Evolutionary conservation across 2,888 invertebrate genomes (phyloP).

Genomic region (Agriopis aurantiaria): DNA sequence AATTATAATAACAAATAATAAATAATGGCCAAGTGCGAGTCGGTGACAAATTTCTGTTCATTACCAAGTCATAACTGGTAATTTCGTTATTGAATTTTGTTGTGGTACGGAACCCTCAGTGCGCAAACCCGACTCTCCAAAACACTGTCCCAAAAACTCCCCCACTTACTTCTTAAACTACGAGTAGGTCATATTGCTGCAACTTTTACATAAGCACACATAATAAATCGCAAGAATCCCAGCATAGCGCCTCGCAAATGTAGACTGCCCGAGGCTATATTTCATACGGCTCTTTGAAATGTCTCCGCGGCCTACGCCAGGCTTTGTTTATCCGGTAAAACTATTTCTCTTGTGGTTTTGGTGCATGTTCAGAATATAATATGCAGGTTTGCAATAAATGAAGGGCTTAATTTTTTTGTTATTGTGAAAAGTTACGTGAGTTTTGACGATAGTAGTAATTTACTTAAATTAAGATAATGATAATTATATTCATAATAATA

Average conservation of each 20-base stretch:
- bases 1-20: too few species aligned
- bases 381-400: constrained; percentile 26
- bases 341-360: constrained; percentile 32
- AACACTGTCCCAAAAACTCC: not conserved
- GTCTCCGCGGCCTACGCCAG: constrained; percentile 44
- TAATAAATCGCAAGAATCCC: constrained; percentile 32
- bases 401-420: not conserved
- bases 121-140: not conserved
- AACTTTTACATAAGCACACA: constrained; percentile 26
- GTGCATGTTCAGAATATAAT: constrained; percentile 31
- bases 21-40: too few species aligned
- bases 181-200: constrained; percentile 5
- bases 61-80: too few species aligned
- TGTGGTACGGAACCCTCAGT: too few species aligned
- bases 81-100: too few species aligned
- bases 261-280: constrained; percentile 53
- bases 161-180: not conserved
- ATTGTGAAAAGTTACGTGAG: not conserved
- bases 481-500: too few species aligned
- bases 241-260: constrained; percentile 42
- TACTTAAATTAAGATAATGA: too few species aligned
- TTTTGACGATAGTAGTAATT: too few species aligned
- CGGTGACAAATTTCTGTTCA: too few species aligned
- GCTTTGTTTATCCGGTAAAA: constrained; percentile 46
- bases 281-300: constrained; percentile 55